phyloP scores from a whole-genome alignment of 64 coral and sea anemone genomes.

The Actinia equina region DNA sequence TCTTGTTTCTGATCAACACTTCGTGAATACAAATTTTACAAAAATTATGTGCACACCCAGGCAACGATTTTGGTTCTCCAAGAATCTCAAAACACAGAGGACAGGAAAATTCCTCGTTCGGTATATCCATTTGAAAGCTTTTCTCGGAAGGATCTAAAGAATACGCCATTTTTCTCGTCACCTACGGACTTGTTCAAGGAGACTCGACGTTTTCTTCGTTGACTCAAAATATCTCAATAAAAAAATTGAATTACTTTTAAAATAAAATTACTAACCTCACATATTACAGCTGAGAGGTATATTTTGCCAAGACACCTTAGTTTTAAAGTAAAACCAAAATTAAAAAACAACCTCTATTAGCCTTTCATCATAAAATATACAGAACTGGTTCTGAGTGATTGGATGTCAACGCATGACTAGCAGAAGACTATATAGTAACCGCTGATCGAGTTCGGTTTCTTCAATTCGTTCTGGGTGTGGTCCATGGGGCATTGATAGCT shows the following conservation, averaged over 20 bases:
- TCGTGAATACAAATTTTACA: not conserved
- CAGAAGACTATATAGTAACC: too few species aligned
- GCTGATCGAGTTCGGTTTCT: too few species aligned
- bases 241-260: not conserved
- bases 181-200: not conserved
- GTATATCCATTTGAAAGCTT: not conserved
- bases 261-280: not conserved
- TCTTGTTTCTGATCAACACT: not conserved
- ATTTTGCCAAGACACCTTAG: not conserved
- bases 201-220: not conserved
- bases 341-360: too few species aligned
- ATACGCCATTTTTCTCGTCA: not conserved
- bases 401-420: too few species aligned
- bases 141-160: not conserved
- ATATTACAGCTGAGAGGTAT: not conserved
- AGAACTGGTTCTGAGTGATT: too few species aligned
- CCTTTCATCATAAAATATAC: too few species aligned
- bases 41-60: slow-evolving; percentile 19
- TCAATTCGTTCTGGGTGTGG: too few species aligned
- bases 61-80: not conserved
- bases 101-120: slow-evolving; percentile 19
- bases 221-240: too few species aligned
- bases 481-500: too few species aligned
- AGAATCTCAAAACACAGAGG: slow-evolving; percentile 12
- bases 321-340: too few species aligned